Base-by-base conservation (phyloP, 2,888 invertebrate genomes). In the Andricus quercusramuli region DNA sequence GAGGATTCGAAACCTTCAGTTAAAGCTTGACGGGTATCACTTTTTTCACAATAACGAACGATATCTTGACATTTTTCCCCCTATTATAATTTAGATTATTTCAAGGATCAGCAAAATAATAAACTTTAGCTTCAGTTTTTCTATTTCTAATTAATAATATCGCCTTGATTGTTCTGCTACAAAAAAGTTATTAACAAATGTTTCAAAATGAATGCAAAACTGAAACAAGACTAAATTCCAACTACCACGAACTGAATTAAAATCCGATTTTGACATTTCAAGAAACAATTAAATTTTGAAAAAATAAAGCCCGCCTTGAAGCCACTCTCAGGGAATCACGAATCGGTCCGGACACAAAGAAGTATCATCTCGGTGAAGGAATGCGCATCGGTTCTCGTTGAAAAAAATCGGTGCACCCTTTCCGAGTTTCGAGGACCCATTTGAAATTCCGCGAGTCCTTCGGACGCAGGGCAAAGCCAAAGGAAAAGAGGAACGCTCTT, bases 401-500 rank as follows among this genome's bases (percentile, higher is more conserved):
- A 74, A 74, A 74, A 74, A 74, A 74, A 74, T 74, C 74, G 25
- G 74, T 74, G 74, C 74, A 74, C 74, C 74, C 74, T 74, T 74
- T 74, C 74, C 32, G 74, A 74, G 74, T 74, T 74, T 74, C 74
- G 74, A 74, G 74, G 74, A 74, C 74, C 74, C 74, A 74, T 74
- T 74, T 74, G 74, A 74, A 74, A 74, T 74, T 74, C 74, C 74
- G 74, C 74, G 74, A 74, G 74, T 74, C 74, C 74, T 74, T 56
- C 32, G 56, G 74, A 32, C 56, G 74, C 29, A 70, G 70, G 29
- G 51, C 51, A n/a, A 65, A 32, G 44, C 37, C 51, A 80, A 62
- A 67, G 77, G 51, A 77, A 66, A 80, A 47, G 32, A 80, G 80
- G 77, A 76, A 82, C 79, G 79, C 82, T 59, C 66, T 59, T 65